Conservation (phyloP, 2,888 invertebrate species). For the Drosophila nr. medialis region DNA sequence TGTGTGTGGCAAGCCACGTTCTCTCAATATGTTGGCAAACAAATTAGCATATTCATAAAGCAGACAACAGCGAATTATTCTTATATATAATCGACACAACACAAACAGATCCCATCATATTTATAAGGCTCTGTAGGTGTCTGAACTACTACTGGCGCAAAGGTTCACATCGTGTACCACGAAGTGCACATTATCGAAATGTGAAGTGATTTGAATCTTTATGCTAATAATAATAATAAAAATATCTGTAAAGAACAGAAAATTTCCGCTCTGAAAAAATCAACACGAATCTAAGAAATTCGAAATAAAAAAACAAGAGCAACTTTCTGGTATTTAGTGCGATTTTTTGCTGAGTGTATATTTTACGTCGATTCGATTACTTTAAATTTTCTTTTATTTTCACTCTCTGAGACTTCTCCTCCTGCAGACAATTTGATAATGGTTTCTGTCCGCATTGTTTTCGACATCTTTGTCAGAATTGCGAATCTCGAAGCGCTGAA, state of each 20-base stretch:
- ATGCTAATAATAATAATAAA: not conserved
- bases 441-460: not conserved
- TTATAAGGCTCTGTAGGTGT: slow-evolving; percentile 3
- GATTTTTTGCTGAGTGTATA: not conserved
- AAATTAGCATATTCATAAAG: slow-evolving; percentile 68
- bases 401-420: not conserved
- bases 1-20: slow-evolving; percentile 32
- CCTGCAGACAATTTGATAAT: slow-evolving; percentile 4
- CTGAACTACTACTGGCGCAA: not conserved
- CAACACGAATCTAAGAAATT: too few relatives aligned
- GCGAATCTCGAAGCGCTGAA: slow-evolving; percentile 51
- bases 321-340: not conserved
- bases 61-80: slow-evolving; percentile 18
- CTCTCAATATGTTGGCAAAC: slow-evolving; percentile 70
- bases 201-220: not conserved
- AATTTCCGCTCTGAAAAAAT: not conserved
- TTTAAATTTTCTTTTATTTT: not conserved
- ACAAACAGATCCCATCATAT: slow-evolving; percentile 17
- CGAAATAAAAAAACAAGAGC: not conserved
- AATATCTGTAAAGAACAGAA: not conserved
- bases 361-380: slow-evolving; percentile 1
- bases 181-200: not conserved
- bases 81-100: slow-evolving; percentile 23
- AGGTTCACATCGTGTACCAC: not conserved
- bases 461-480: not conserved